Base-by-base conservation (phyloP, 2,113 vertebrate genomes). In the Bubo scandiacus region DNA sequence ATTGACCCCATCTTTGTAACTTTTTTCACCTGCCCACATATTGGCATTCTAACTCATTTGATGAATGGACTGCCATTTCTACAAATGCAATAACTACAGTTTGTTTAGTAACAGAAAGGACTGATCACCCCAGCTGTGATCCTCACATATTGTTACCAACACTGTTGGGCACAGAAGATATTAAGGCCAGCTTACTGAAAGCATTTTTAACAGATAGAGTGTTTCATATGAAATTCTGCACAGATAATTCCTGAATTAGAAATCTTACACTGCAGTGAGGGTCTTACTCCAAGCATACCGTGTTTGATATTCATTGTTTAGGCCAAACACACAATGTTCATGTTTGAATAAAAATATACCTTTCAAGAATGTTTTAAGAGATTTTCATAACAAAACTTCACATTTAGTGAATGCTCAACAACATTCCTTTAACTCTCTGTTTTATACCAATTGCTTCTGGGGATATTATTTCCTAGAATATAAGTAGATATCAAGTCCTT, bases 41-140 rank as follows among this genome's bases (percentile, higher is more conserved):
- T 94, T 92, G 93, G 89, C 85, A 95, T 73, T 94, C 63, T 88
- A 86, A 94, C 85, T 97, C 77, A 94, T 94, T 96, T 98, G 96
- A 97, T 97, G 95, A 98, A 97, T 97, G 74, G 92, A 91, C 80
- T 97, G 81, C 95, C 80, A 83, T 91, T 97, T 95, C 96, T 92
- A 95, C 87, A 97, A 98, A 96, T 92, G 92, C 70, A 96, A 85
- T 95, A 88, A 65, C 83, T 95, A 88, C 55, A 59, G n/a, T 91
- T 91, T 88, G 30, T 81, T 74, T 87, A 36, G 65, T 79, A 92
- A 71, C 29, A 94, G 77, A 94, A 96, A 96, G 43, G 49, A 87
- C 86, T 96, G 88, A 87, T 91, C 73, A 85, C 61, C 49, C 54
- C 45, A 75, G 12, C 65, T 89, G 52, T 72, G 82, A 85, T 92